Conservation (phyloP, 2,797 vertebrate species). For the Pteronotus mesoamericanus region DNA sequence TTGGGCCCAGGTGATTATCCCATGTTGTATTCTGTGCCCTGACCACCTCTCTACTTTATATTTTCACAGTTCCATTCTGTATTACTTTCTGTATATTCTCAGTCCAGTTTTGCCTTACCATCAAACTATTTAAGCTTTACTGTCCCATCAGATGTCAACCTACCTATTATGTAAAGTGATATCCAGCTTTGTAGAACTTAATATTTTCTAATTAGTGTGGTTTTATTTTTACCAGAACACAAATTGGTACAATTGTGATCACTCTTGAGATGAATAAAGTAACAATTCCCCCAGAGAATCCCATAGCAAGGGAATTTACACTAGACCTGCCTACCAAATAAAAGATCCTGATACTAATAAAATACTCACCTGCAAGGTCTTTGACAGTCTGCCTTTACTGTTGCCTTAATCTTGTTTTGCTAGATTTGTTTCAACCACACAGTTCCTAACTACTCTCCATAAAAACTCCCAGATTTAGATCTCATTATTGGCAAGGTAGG, state of each 20-base stretch:
- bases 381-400: background rate
- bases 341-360: background rate
- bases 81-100: background rate
- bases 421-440: background rate
- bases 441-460: background rate
- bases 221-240: slow-evolving; percentile 24
- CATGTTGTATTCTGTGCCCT: background rate
- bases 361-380: background rate
- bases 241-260: background rate
- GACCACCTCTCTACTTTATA: background rate
- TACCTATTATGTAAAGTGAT: background rate
- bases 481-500: background rate
- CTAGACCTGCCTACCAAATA: background rate
- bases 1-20: background rate
- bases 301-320: background rate
- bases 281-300: background rate
- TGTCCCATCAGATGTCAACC: background rate
- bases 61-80: background rate
- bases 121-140: background rate
- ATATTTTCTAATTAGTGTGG: background rate
- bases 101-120: background rate
- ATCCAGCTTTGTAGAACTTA: background rate
- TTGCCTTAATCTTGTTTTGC: background rate
- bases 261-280: background rate
- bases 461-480: background rate